Conservation (phyloP, 2,888 invertebrate genomes). For the Ichneumon xanthorius region DNA sequence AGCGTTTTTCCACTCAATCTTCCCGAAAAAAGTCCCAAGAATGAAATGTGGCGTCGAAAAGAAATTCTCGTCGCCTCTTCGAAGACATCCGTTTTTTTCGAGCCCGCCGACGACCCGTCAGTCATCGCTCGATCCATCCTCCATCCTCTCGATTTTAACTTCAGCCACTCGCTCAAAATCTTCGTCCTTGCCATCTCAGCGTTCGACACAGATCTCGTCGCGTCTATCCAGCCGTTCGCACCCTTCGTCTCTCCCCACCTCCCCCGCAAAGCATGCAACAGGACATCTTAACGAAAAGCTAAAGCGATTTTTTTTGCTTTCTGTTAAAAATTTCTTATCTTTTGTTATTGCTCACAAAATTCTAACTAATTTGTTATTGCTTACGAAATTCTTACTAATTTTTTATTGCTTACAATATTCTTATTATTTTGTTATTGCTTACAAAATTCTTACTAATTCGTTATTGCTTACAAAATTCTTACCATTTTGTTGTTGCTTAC, state of each 20-base stretch:
- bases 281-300: not conserved
- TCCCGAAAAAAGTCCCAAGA: constrained; percentile 3
- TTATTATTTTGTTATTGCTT: too few species aligned
- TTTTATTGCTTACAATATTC: too few species aligned
- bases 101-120: constrained; percentile 42
- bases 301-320: not conserved
- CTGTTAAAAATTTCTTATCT: not conserved
- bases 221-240: not conserved
- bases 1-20: constrained; percentile 50
- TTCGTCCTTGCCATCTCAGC: constrained; percentile 11
- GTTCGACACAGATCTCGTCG: constrained; percentile 28
- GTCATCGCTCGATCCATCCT: constrained; percentile 60
- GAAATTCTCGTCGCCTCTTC: constrained; percentile 59
- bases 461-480: too few species aligned
- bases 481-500: too few species aligned
- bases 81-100: constrained; percentile 49
- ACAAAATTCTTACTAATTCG: too few species aligned
- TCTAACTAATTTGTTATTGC: too few species aligned
- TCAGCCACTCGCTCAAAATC: not conserved
- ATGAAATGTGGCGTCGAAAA: constrained; percentile 54
- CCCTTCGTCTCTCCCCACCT: constrained; percentile 2
- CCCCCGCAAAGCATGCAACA: not conserved
- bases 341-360: too few species aligned
- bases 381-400: too few species aligned
- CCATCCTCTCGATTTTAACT: constrained; percentile 41